Evolutionary conservation across 2,888 invertebrate genomes (phyloP).

Genomic region (Orthosia gracilis): DNA sequence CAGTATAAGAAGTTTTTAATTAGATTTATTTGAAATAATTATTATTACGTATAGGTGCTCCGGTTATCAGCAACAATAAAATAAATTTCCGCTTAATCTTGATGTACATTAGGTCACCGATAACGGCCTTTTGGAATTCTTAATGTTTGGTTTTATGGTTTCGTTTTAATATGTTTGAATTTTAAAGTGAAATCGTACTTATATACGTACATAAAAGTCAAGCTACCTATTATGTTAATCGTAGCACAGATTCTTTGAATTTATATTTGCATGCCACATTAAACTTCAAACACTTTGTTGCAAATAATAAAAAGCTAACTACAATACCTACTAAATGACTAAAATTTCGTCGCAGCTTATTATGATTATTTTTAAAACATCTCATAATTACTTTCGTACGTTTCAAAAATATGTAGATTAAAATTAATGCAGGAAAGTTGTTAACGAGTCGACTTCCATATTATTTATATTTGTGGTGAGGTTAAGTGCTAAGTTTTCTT

Average conservation of each 20-base stretch:
- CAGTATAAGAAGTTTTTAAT: conserved; percentile 22
- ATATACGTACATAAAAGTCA: not conserved
- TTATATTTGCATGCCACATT: not conserved
- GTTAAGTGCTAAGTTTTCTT: conserved; percentile 52
- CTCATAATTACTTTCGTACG: not conserved
- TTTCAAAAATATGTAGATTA: conserved; percentile 22
- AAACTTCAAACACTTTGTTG: not conserved
- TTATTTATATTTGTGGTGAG: conserved; percentile 48
- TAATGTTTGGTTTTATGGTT: conserved; percentile 51
- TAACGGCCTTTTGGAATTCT: conserved; percentile 43
- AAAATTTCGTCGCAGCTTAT: not conserved
- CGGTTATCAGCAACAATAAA: conserved; percentile 46
- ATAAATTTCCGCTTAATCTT: conserved; percentile 58
- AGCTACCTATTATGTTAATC: not conserved
- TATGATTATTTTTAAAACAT: not conserved
- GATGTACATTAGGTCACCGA: conserved; percentile 44
- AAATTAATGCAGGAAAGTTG: conserved; percentile 37
- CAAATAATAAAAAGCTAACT: conserved; percentile 3
- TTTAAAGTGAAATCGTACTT: conserved; percentile 18
- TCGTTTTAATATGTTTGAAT: conserved; percentile 39
- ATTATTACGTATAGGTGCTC: conserved; percentile 36
- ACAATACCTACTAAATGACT: not conserved
- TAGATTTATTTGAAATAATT: conserved; percentile 31
- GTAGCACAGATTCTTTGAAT: not conserved
- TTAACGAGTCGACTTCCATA: conserved; percentile 41